Conservation (phyloP, 2,797 vertebrate genomes). For the Chloroceryle amazona region DNA sequence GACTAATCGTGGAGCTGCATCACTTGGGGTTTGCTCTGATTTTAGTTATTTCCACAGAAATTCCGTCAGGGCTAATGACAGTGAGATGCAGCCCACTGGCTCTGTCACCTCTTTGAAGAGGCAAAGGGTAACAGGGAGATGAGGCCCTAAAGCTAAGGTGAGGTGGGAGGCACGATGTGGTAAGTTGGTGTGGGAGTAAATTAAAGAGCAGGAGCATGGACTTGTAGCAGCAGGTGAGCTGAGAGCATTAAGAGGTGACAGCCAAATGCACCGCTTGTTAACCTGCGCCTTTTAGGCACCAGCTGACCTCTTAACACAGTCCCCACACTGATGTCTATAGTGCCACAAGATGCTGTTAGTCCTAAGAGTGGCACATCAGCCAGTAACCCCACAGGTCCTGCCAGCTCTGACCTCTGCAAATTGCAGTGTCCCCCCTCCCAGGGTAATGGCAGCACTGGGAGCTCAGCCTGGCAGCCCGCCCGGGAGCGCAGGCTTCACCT, state of each 20-base stretch:
- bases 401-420: background rate
- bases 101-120: background rate
- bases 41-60: background rate
- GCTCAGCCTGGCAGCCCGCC: background rate
- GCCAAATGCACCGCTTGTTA: background rate
- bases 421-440: accelerated
- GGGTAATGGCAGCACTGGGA: accelerated
- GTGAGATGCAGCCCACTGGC: background rate
- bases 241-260: background rate
- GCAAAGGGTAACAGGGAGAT: background rate
- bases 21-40: background rate
- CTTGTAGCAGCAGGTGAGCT: background rate
- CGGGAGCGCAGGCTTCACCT: background rate
- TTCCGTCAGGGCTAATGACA: background rate
- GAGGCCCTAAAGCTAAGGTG: background rate
- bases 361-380: background rate
- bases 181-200: background rate
- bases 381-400: background rate
- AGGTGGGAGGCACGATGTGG: accelerated
- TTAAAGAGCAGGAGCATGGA: background rate
- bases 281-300: background rate
- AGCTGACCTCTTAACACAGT: accelerated
- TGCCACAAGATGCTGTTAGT: background rate
- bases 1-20: background rate
- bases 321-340: accelerated